Percentiles rank a stretch among this genome's conserved stretches.
Conservation (phyloP, 1,140 invertebrate species). For the Drosophila novamexicana region DNA sequence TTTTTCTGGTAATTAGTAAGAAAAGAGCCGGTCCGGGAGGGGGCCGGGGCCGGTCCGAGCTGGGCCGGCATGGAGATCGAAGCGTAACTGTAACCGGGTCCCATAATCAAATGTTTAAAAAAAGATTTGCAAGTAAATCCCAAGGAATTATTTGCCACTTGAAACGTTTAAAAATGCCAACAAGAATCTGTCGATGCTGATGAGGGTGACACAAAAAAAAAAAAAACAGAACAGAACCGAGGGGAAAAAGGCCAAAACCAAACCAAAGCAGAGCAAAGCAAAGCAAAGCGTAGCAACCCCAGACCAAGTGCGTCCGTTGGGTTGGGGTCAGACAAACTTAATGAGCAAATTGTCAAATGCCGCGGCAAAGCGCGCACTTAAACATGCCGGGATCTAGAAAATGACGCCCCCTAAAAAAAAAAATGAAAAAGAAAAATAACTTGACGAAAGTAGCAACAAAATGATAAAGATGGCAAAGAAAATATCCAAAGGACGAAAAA, state of each 20-base stretch:
- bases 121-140: constrained; percentile 83
- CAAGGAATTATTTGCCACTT: constrained; percentile 84
- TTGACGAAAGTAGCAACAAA: constrained; percentile 55
- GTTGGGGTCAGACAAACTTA: constrained; percentile 81
- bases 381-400: constrained; percentile 64
- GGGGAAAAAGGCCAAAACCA: constrained; percentile 18
- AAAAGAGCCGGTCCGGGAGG: constrained; percentile 28
- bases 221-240: constrained; percentile 6
- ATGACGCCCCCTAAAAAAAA: constrained; percentile 24
- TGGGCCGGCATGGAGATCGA: background rate
- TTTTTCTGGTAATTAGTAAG: constrained; percentile 72
- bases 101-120: constrained; percentile 80
- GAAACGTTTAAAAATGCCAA: constrained; percentile 84
- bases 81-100: constrained; percentile 19
- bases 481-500: constrained; percentile 7
- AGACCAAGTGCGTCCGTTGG: background rate
- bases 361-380: constrained; percentile 79
- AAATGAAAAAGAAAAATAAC: constrained; percentile 66
- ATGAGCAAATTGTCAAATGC: constrained; percentile 84
- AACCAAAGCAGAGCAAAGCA: constrained; percentile 6
- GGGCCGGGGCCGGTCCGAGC: background rate
- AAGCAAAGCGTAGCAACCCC: constrained; percentile 29
- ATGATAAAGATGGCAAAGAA: constrained; percentile 28
- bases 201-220: constrained; percentile 56
- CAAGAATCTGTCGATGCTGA: constrained; percentile 67